phyloP scores from a whole-genome alignment of 2,797 vertebrate species.

The Phrynocephalus forsythii region DNA sequence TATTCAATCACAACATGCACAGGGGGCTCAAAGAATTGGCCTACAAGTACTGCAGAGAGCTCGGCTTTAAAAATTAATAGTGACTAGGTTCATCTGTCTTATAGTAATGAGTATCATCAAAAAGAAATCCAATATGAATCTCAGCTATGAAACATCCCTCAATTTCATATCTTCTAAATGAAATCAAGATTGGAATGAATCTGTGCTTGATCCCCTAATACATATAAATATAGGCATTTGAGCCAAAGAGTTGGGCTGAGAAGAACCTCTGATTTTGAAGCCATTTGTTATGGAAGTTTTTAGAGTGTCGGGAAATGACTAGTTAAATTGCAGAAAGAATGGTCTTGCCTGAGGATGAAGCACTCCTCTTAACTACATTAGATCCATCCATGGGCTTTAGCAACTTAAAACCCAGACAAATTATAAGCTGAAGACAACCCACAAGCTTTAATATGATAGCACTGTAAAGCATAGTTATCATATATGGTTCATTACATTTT shows the following conservation, averaged over 20 bases:
- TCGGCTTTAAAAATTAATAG: background rate
- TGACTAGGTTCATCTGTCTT: constrained; percentile 37
- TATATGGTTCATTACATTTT: background rate
- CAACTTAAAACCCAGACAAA: background rate
- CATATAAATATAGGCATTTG: constrained; percentile 29
- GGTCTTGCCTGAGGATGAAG: constrained; percentile 55
- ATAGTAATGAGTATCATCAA: constrained; percentile 47
- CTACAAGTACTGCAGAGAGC: background rate
- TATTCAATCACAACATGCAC: background rate
- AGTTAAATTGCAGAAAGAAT: constrained; percentile 47
- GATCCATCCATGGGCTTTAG: constrained; percentile 58
- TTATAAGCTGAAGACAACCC: constrained; percentile 35
- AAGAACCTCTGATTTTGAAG: constrained; percentile 53
- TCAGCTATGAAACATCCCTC: constrained; percentile 36
- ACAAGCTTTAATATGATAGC: constrained; percentile 59
- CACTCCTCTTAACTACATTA: constrained; percentile 54
- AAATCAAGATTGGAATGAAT: constrained; percentile 57
- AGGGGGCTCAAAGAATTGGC: background rate
- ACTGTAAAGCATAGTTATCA: constrained; percentile 66
- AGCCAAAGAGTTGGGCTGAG: constrained; percentile 41
- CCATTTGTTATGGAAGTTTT: constrained; percentile 58
- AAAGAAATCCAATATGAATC: constrained; percentile 34
- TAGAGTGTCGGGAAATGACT: constrained; percentile 55
- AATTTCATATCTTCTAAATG: constrained; percentile 55
- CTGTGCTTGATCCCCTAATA: constrained; percentile 39